Percentiles rank a stretch among this genome's conserved stretches.
These are phyloP conservation scores for Hyperoodon ampullatus DNA, from an alignment of 2,113 vertebrate species.

Conservation along the genomic window DNA sequence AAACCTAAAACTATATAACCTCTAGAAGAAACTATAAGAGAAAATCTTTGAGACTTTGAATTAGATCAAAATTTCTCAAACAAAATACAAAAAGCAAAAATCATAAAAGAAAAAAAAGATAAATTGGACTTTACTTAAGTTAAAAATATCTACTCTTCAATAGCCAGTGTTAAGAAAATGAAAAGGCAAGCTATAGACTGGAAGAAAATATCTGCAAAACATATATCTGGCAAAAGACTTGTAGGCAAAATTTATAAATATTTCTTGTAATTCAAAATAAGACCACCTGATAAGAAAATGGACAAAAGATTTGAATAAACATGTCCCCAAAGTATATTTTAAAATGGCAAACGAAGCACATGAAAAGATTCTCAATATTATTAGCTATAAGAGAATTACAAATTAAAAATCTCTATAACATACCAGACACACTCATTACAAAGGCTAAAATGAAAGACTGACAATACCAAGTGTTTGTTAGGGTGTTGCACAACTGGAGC, in stretches of 20 bases:
- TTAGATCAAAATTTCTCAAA: not conserved
- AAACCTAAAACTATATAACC: not conserved
- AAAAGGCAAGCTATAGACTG: not conserved
- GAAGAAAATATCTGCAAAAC: not conserved
- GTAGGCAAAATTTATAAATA: not conserved
- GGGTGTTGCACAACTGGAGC: not conserved
- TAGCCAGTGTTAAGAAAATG: not conserved
- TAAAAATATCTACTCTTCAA: not conserved
- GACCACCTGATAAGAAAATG: not conserved
- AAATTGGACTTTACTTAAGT: not conserved
- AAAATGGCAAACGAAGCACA: not conserved
- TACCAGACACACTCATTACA: not conserved
- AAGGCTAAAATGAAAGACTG: not conserved
- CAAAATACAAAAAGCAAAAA: not conserved
- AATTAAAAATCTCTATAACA: conserved; percentile 2
- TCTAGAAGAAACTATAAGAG: not conserved
- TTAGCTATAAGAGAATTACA: not conserved
- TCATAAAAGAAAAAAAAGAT: not conserved
- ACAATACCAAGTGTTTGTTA: not conserved
- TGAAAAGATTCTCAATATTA: not conserved
- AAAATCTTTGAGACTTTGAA: not conserved
- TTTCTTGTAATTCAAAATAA: not conserved
- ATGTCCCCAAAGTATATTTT: not conserved
- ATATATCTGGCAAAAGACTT: not conserved
- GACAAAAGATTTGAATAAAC: not conserved